phyloP scores from a whole-genome alignment of 2,797 vertebrate genomes.

The Coilia nasus region DNA sequence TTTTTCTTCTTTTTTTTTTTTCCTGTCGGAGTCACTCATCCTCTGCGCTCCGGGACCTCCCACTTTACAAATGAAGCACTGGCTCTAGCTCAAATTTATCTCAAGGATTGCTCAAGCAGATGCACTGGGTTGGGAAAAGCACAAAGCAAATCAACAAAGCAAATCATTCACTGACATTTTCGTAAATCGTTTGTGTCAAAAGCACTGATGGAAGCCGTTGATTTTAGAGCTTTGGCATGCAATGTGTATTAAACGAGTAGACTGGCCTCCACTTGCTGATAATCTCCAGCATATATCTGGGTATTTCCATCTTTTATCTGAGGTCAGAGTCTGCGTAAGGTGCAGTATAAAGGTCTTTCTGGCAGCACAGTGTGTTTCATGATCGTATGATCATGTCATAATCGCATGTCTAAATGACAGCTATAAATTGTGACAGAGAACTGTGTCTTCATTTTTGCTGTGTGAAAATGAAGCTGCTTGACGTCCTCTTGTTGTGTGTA shows the following conservation, averaged over 20 bases:
- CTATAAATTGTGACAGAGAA: constrained; percentile 40
- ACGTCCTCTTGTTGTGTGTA: constrained; percentile 48
- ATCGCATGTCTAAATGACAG: neutral
- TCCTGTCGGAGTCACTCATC: no score
- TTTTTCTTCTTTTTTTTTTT: no score
- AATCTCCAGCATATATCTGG: neutral
- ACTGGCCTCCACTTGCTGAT: neutral
- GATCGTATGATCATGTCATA: neutral
- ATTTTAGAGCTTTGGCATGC: neutral
- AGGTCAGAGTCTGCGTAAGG: constrained; percentile 44
- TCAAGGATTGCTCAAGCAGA: neutral
- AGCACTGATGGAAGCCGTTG: no score
- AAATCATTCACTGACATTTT: neutral
- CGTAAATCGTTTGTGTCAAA: no score
- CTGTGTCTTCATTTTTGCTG: neutral
- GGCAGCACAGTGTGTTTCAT: neutral
- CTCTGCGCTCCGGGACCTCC: no score
- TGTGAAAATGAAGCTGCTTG: constrained; percentile 39
- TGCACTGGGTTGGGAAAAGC: neutral
- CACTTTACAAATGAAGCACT: no score
- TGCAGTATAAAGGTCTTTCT: neutral
- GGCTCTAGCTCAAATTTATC: neutral
- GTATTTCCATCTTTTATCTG: neutral
- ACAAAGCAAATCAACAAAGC: neutral
- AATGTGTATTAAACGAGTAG: neutral